A percentile compares a stretch with the other conserved stretches of the same genome.
phyloP scores from a whole-genome alignment of 2,888 invertebrate species.

The Caenorhabditis becei region DNA sequence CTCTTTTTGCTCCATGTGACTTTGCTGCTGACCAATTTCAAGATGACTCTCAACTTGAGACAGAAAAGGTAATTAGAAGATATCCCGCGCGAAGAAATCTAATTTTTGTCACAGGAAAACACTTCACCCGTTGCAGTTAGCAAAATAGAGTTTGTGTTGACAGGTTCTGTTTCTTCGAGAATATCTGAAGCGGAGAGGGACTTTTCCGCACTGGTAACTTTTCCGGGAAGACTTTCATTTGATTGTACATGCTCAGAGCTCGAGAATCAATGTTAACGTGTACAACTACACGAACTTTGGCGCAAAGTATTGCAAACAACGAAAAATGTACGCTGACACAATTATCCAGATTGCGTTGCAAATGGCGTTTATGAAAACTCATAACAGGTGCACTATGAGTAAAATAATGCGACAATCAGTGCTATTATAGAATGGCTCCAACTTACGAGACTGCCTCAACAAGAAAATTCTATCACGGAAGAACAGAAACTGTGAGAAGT shows the following conservation, averaged over 20 bases:
- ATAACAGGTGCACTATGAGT: constrained; percentile 80
- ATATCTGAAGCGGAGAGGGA: constrained; percentile 79
- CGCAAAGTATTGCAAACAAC: constrained; percentile 29
- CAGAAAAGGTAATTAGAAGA: constrained; percentile 16
- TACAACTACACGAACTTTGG: constrained; percentile 51
- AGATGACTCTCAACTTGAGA: constrained; percentile 25
- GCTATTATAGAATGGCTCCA: constrained; percentile 84
- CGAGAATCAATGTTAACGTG: constrained; percentile 43
- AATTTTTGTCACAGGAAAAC: constrained; percentile 22
- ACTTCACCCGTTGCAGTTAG: constrained; percentile 18
- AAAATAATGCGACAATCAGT: not conserved
- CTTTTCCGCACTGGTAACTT: constrained; percentile 70
- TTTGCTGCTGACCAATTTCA: constrained; percentile 52
- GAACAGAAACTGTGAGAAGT: constrained; percentile 86
- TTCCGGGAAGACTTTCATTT: constrained; percentile 29
- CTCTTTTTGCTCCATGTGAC: constrained; percentile 62
- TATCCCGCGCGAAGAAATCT: constrained; percentile 16
- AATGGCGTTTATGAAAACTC: constrained; percentile 84
- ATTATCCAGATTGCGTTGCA: constrained; percentile 86
- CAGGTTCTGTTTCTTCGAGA: constrained; percentile 25
- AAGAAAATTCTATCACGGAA: constrained; percentile 85
- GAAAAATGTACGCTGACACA: constrained; percentile 85
- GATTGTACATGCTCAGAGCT: constrained; percentile 70
- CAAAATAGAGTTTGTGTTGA: constrained; percentile 43
- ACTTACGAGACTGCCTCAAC: constrained; percentile 87